phyloP scores from a whole-genome alignment of 2,888 invertebrate species.

The Drosophila neutralis region DNA sequence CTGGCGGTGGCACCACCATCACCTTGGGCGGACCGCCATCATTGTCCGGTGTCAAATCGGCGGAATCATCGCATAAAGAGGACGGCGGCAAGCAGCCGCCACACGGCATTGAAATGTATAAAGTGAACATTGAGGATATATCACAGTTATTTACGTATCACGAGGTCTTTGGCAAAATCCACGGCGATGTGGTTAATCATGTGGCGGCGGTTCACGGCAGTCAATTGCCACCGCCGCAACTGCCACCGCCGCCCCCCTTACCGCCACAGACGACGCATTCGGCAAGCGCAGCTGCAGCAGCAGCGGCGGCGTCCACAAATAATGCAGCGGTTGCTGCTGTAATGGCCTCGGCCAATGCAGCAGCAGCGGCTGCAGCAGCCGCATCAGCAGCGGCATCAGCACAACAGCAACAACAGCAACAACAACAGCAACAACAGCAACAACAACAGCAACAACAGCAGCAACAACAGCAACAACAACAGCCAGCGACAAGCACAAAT shows the following conservation, averaged over 20 bases:
- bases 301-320: constrained; percentile 76
- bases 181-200: constrained; percentile 84
- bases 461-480: constrained; percentile 42
- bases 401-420: constrained; percentile 58
- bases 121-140: constrained; percentile 92
- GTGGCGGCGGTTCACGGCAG: constrained; percentile 85
- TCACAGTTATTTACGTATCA: constrained; percentile 94
- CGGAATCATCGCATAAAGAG: constrained; percentile 71
- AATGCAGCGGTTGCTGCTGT: constrained; percentile 78
- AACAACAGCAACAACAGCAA: constrained; percentile 44
- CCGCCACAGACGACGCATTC: constrained; percentile 72
- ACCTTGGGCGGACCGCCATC: constrained; percentile 74
- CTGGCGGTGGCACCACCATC: constrained; percentile 83
- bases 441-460: constrained; percentile 50
- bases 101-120: constrained; percentile 89
- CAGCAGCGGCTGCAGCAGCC: constrained; percentile 70
- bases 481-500: constrained; percentile 55
- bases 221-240: constrained; percentile 74
- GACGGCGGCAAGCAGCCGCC: constrained; percentile 84
- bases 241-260: constrained; percentile 72
- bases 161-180: constrained; percentile 91
- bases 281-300: constrained; percentile 78
- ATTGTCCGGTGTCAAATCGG: constrained; percentile 58
- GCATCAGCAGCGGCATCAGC: constrained; percentile 70
- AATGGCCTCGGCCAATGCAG: constrained; percentile 75